A percentile compares a stretch with the other conserved stretches of the same genome.
Conservation (phyloP, 2,888 invertebrate species). For the Synanthedon andrenaeformis region DNA sequence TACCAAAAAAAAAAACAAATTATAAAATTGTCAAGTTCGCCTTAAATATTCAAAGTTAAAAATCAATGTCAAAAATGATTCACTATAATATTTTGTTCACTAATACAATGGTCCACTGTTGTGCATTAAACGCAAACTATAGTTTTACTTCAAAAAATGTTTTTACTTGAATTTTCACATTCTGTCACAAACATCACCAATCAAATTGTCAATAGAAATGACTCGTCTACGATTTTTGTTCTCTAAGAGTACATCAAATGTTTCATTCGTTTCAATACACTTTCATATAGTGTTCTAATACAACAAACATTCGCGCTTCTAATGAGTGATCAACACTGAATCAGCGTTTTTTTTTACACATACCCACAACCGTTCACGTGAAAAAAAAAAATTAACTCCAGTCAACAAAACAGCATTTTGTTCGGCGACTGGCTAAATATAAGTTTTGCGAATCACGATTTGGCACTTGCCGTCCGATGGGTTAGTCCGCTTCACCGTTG, state of each 20-base stretch:
- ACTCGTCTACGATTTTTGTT: slow-evolving; percentile 49
- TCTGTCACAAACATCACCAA: slow-evolving; percentile 48
- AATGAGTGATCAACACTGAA: slow-evolving; percentile 34
- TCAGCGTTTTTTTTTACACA: slow-evolving; percentile 31
- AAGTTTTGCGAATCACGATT: slow-evolving; percentile 27
- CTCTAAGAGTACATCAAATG: slow-evolving; percentile 54
- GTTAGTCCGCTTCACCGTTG: slow-evolving; percentile 75
- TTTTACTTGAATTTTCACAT: slow-evolving; percentile 46
- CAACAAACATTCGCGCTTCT: slow-evolving; percentile 37
- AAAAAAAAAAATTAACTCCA: slow-evolving; percentile 23
- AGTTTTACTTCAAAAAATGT: slow-evolving; percentile 36
- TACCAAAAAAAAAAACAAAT: slow-evolving; percentile 68
- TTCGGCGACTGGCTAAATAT: slow-evolving; percentile 20
- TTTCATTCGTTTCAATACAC: slow-evolving; percentile 34
- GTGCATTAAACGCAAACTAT: slow-evolving; percentile 61
- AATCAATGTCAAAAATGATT: slow-evolving; percentile 60
- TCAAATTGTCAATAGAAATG: slow-evolving; percentile 49
- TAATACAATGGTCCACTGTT: slow-evolving; percentile 50
- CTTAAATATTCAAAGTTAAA: slow-evolving; percentile 46
- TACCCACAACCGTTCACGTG: slow-evolving; percentile 40
- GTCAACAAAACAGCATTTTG: slow-evolving; percentile 20
- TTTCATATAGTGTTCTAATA: slow-evolving; percentile 35
- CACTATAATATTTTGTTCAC: slow-evolving; percentile 57
- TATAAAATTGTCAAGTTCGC: slow-evolving; percentile 64
- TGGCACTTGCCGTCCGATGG: slow-evolving; percentile 36